Evolutionary conservation across 2,797 vertebrate species (phyloP), one percentile per base, ranked within the genome.

Genomic region (Mus minutoides): DNA sequence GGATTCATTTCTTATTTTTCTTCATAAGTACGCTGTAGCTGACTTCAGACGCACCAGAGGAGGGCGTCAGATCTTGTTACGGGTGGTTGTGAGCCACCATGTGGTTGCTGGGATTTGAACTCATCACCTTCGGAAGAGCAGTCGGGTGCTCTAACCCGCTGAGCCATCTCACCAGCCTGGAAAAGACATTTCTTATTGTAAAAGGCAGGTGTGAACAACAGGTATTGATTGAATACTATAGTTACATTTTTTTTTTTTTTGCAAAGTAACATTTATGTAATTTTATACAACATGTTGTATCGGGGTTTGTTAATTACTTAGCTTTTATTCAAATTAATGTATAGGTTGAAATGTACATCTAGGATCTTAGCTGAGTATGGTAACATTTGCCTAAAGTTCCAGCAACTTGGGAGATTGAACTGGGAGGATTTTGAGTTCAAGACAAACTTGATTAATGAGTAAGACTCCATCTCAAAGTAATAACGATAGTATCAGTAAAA

Each of bases 221-320:
- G 71, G 19, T 78, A 94, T 34, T 91, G 40, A 62, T 60, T 89
- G 85, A 94, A 86, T 89, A 77, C 49, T 4, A 58, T 62, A 26
- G 52, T 64, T n/a, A 8, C 10, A 49, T 43, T 92, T 60, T 56
- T 71, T 46, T 46, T 43, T 92, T 60, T 54, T 71, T 78, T 78
- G 17, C 22, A 93, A 94, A 84, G 54, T 88, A 93, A 62, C 78
- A 89, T 54, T 92, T 43, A 54, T 92, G n/a, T 93, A 14, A 90
- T 90, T 58, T 85, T 82, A 95, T 29, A 40, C 71, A 43, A 75
- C 21, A 58, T 31, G 17, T 88, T 75, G 16, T 58, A 58, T 58
- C 31, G 26, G 52, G 43, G 52, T 17, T 75, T 56, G 54, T 88
- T 73, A 88, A 73, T 73, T 73, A 58, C 26, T 75, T 56, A 56